Conservation (phyloP, 2,113 vertebrate species). For the Donacobius atricapilla region DNA sequence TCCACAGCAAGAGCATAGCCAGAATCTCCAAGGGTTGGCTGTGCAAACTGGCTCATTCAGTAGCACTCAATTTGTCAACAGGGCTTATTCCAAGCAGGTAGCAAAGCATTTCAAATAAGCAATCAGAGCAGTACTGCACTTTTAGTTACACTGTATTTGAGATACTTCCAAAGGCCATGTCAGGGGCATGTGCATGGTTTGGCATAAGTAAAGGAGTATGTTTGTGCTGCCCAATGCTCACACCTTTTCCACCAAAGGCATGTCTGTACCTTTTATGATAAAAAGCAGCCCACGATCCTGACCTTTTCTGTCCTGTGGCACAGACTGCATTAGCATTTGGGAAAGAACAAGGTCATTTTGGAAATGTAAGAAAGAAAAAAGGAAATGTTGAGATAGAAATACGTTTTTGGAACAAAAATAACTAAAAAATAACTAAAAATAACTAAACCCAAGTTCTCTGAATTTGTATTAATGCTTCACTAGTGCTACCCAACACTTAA, state of each 20-base stretch:
- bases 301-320: not conserved
- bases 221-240: not conserved
- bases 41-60: not conserved
- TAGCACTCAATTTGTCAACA: not conserved
- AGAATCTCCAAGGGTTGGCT: not conserved
- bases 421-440: too few species aligned
- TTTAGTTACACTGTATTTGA: not conserved
- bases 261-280: not conserved
- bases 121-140: not conserved
- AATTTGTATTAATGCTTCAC: not conserved
- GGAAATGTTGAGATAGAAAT: not conserved
- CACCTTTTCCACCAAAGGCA: not conserved
- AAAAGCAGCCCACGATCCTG: not conserved
- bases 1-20: not conserved
- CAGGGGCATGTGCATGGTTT: not conserved
- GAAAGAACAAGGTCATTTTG: not conserved
- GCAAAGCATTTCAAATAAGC: not conserved
- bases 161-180: not conserved
- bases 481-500: too few species aligned
- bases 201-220: not conserved
- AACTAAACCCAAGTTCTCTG: not conserved
- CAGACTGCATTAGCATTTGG: not conserved
- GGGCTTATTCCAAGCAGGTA: not conserved
- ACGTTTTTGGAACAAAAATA: not conserved
- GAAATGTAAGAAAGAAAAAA: not conserved